Percentiles rank a stretch among this genome's conserved stretches.
These are phyloP conservation scores for Mionectes macconnelli DNA, from an alignment of 2,113 vertebrate species.

Conservation along the genomic window DNA sequence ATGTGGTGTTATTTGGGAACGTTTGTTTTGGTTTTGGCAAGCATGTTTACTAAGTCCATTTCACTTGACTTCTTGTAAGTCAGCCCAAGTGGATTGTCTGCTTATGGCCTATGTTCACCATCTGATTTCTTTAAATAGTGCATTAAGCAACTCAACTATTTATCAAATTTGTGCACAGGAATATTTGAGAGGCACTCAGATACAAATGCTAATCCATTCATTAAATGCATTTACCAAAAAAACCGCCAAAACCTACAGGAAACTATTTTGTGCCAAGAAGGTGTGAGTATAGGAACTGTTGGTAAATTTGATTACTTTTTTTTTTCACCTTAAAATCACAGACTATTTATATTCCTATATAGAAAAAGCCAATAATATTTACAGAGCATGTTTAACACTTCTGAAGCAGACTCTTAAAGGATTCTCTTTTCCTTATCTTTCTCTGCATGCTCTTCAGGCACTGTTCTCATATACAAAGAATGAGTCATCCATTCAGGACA, in stretches of 20 bases:
- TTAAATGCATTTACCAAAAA: background rate
- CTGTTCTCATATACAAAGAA: background rate
- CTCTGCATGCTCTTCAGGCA: background rate
- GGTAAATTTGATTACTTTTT: background rate
- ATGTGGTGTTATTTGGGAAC: background rate
- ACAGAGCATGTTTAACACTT: background rate
- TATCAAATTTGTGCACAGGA: background rate
- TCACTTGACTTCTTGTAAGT: background rate
- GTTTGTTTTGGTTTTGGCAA: background rate
- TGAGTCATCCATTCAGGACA: slow-evolving; percentile 18
- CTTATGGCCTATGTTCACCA: background rate
- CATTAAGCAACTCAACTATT: background rate
- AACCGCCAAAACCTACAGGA: background rate
- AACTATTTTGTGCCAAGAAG: background rate
- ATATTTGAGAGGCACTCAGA: background rate
- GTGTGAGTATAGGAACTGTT: background rate
- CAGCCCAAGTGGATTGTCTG: background rate
- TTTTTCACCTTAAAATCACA: background rate
- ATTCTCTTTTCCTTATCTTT: background rate
- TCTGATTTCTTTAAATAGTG: background rate
- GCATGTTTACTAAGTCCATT: background rate
- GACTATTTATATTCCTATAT: background rate
- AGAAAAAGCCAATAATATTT: background rate
- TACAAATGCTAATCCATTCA: background rate
- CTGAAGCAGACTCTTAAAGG: background rate